These are phyloP conservation scores for Dreissena polymorpha DNA, from an alignment of 1,140 invertebrate species.

Conservation along the genomic window DNA sequence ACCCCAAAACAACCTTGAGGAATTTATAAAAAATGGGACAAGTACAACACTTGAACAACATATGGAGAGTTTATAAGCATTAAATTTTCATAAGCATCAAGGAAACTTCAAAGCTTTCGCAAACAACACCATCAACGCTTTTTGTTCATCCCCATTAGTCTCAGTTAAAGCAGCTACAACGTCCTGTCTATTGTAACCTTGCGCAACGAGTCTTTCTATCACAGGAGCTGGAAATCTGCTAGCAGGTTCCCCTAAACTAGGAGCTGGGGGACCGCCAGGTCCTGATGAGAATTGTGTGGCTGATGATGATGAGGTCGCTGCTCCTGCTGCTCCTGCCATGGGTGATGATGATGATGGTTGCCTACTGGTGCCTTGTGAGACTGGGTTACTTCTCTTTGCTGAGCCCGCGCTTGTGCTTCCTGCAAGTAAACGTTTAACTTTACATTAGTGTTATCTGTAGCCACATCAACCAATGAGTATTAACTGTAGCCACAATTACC, in stretches of 20 bases:
- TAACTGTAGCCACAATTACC: too few species aligned
- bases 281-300: conserved; percentile 1
- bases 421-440: conserved; percentile 26
- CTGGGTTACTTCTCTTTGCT: conserved; percentile 13
- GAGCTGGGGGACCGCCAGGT: neutral
- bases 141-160: conserved; percentile 71
- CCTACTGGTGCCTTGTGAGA: neutral
- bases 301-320: neutral
- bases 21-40: too few species aligned
- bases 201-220: conserved; percentile 65
- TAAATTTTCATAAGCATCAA: neutral
- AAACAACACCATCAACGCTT: conserved; percentile 73
- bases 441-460: too few species aligned
- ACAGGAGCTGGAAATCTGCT: conserved; percentile 69
- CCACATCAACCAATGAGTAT: too few species aligned
- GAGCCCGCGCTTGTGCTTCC: conserved; percentile 40
- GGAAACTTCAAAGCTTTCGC: conserved; percentile 72
- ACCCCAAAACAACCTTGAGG: too few species aligned
- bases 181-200: conserved; percentile 73
- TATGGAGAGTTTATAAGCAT: too few species aligned
- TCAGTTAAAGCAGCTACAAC: conserved; percentile 74
- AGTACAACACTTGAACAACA: too few species aligned
- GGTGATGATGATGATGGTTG: neutral
- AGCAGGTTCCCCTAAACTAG: neutral
- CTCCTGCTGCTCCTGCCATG: neutral